These are phyloP conservation scores for Zaprionus lachaisei DNA, from an alignment of 1,140 invertebrate genomes.

Conservation along the genomic window DNA sequence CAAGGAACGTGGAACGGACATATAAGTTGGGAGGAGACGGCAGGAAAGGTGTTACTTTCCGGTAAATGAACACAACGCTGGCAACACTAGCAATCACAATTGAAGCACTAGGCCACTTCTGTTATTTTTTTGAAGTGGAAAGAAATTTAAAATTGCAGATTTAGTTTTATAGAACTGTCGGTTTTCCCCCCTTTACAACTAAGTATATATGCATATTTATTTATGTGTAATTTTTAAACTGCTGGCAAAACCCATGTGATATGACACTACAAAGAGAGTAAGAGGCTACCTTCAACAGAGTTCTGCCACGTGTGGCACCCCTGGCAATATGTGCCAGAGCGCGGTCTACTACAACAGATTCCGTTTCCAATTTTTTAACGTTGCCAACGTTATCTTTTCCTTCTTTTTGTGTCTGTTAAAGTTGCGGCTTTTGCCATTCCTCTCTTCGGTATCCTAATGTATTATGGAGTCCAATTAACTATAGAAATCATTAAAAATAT, in stretches of 20 bases:
- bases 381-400: conserved; percentile 10
- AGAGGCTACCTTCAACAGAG: not conserved
- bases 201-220: not conserved
- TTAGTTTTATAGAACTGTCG: not conserved
- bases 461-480: not conserved
- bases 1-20: not conserved
- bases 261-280: not conserved
- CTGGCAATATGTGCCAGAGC: conserved; percentile 23
- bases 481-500: not conserved
- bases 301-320: conserved; percentile 6
- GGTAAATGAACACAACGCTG: conserved; percentile 35
- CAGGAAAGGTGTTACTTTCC: not conserved
- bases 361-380: conserved; percentile 34
- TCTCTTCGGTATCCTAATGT: not conserved
- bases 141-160: not conserved
- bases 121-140: not conserved
- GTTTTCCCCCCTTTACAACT: not conserved
- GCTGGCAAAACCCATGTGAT: not conserved
- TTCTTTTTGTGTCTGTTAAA: conserved; percentile 25
- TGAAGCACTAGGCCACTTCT: not conserved
- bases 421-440: conserved; percentile 35
- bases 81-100: conserved; percentile 24
- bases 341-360: conserved; percentile 8
- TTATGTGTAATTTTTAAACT: not conserved
- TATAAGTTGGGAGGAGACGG: no score